Conservation (phyloP, 2,888 invertebrate species). For the Harpalus rufipes region DNA sequence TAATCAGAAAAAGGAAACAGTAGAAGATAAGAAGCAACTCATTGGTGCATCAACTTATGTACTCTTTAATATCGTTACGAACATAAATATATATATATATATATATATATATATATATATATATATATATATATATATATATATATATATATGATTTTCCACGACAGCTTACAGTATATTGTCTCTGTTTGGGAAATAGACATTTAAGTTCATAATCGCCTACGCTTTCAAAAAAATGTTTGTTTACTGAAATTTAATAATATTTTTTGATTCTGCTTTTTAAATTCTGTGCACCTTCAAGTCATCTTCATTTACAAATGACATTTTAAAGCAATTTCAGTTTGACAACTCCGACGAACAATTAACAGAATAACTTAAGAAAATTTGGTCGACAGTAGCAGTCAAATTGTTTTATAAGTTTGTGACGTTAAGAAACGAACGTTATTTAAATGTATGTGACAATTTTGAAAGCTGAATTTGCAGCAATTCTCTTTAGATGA, state of each 20-base stretch:
- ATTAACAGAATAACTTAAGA: not conserved
- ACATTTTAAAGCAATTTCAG: constrained; percentile 3
- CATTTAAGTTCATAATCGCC: too few species aligned
- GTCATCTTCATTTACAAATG: not conserved
- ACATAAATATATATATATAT: too few species aligned
- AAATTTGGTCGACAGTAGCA: not conserved
- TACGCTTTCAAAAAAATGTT: too few species aligned
- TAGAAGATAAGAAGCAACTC: not conserved
- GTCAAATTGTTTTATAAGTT: constrained; percentile 6
- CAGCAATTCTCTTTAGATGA: not conserved
- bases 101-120: too few species aligned
- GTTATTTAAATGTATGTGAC: not conserved
- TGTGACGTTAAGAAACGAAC: not conserved
- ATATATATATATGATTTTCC: too few species aligned
- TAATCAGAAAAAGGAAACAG: not conserved
- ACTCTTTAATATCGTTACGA: not conserved
- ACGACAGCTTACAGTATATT: not conserved
- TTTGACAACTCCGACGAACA: not conserved
- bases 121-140: too few species aligned
- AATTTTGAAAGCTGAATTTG: not conserved
- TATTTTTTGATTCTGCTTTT: not conserved
- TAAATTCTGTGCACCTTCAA: not conserved
- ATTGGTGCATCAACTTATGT: not conserved
- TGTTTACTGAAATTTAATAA: not conserved
- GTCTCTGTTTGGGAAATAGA: too few species aligned